Conservation (phyloP, 2,888 invertebrate genomes). For the Trisateles emortualis region DNA sequence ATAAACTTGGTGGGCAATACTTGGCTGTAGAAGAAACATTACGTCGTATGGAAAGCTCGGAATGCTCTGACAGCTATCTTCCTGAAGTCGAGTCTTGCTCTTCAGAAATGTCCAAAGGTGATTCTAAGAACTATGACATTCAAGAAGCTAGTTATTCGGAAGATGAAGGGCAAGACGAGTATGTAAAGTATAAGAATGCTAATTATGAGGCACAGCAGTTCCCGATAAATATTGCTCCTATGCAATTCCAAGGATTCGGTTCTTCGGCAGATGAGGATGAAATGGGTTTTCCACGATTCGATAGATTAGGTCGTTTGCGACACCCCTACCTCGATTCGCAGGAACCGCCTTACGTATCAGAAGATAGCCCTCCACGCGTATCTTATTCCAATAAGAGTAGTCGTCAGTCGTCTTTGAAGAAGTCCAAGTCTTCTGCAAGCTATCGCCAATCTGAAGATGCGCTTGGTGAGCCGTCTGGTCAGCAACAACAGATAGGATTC, state of each 20-base stretch:
- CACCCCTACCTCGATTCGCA: conserved; percentile 84
- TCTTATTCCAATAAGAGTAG: conserved; percentile 82
- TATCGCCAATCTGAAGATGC: conserved; percentile 76
- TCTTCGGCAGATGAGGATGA: conserved; percentile 89
- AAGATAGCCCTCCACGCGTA: conserved; percentile 79
- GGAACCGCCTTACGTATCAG: conserved; percentile 79
- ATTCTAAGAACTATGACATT: conserved; percentile 75
- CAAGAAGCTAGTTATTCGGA: conserved; percentile 84
- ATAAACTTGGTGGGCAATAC: conserved; percentile 73
- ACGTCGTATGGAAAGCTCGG: conserved; percentile 88
- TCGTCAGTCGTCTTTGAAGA: conserved; percentile 82
- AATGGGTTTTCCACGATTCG: conserved; percentile 89
- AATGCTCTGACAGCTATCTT: conserved; percentile 90
- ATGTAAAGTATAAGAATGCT: conserved; percentile 74
- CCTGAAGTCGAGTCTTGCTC: conserved; percentile 89
- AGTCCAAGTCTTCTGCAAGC: conserved; percentile 67
- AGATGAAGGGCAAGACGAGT: conserved; percentile 85
- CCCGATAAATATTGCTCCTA: conserved; percentile 79
- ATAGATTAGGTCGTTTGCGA: conserved; percentile 86
- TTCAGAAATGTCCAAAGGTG: conserved; percentile 87
- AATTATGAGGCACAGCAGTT: conserved; percentile 78
- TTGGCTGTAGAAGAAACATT: conserved; percentile 75
- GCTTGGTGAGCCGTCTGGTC: conserved; percentile 72
- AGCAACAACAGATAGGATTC: conserved; percentile 67
- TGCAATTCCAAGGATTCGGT: conserved; percentile 88